Evolutionary conservation across 2,888 invertebrate species (phyloP).

Genomic region (Ectemnius cavifrons): DNA sequence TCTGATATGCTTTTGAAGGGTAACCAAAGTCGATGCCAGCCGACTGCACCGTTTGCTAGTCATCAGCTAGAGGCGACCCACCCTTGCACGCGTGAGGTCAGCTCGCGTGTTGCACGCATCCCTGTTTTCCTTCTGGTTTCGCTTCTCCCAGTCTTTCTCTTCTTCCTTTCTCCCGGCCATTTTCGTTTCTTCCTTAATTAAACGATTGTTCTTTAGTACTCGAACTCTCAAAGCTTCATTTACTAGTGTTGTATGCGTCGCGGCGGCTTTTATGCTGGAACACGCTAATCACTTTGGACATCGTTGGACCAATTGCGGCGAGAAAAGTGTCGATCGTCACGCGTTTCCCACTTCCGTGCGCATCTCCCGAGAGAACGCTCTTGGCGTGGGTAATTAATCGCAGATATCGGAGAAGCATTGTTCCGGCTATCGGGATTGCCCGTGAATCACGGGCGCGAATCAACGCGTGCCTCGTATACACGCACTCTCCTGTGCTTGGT

Average conservation of each 20-base stretch:
- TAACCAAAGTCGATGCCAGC: slow-evolving; percentile 38
- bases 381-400: not conserved
- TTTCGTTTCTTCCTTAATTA: slow-evolving; percentile 37
- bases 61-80: slow-evolving; percentile 60
- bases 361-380: not conserved
- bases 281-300: not conserved
- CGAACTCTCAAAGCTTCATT: not conserved
- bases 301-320: not conserved
- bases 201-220: not conserved
- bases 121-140: slow-evolving; percentile 42
- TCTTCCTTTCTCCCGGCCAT: slow-evolving; percentile 9
- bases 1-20: slow-evolving; percentile 64
- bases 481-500: slow-evolving; percentile 16
- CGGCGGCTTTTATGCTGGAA: not conserved
- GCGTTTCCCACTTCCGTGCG: not conserved
- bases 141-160: slow-evolving; percentile 29
- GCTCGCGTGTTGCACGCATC: slow-evolving; percentile 74
- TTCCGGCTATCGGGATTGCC: not conserved
- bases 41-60: slow-evolving; percentile 46
- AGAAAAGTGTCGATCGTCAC: slow-evolving; percentile 11
- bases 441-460: not conserved
- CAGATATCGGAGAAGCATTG: not conserved
- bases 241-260: not conserved
- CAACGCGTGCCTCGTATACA: slow-evolving; percentile 9
- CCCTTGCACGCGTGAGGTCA: slow-evolving; percentile 73